Evolutionary conservation across 2,797 vertebrate genomes (phyloP).

Genomic region (Scomberomorus guttatus): DNA sequence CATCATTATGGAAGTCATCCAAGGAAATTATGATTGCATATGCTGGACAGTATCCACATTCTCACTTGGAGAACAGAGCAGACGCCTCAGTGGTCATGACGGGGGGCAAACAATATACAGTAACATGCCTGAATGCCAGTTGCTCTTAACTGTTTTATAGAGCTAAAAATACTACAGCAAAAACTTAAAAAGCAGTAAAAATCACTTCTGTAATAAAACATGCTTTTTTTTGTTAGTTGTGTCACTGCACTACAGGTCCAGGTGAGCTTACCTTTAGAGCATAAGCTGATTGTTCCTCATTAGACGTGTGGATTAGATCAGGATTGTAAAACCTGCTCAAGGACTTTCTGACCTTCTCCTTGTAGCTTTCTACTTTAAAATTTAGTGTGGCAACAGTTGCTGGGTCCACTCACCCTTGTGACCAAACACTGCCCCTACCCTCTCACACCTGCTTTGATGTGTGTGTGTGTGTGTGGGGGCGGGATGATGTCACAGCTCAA

Average conservation of each 20-base stretch:
- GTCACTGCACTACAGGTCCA: background rate
- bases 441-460: constrained; percentile 49
- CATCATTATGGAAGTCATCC: constrained; percentile 48
- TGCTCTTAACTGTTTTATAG: too few species aligned
- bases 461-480: constrained; percentile 18
- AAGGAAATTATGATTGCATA: constrained; percentile 41
- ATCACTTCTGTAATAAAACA: background rate
- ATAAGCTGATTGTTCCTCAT: constrained; percentile 61
- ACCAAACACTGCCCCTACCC: background rate
- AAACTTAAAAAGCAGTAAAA: too few species aligned
- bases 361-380: constrained; percentile 42
- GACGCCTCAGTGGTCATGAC: background rate
- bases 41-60: constrained; percentile 44
- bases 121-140: too few species aligned
- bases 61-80: constrained; percentile 25
- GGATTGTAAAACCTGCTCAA: constrained; percentile 55
- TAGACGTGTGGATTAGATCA: constrained; percentile 60
- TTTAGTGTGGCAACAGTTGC: constrained; percentile 26
- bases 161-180: too few species aligned
- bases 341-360: constrained; percentile 56
- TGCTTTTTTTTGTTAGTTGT: constrained; percentile 1
- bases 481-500: constrained; percentile 36
- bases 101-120: background rate
- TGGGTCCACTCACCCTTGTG: constrained; percentile 18
- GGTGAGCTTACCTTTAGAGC: constrained; percentile 33